phyloP scores from a whole-genome alignment of 1,140 invertebrate genomes.

The Cydia splendana region DNA sequence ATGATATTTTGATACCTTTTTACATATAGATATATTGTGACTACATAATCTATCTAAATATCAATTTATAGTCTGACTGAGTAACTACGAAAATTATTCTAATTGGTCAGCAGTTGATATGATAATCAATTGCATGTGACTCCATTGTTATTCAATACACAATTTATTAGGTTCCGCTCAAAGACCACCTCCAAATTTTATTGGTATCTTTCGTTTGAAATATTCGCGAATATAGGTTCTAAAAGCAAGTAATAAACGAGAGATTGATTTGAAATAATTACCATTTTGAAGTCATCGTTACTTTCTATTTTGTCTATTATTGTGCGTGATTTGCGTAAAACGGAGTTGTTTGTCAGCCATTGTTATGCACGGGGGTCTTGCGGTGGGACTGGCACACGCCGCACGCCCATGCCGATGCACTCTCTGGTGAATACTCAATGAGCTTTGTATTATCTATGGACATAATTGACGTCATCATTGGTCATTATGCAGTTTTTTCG shows the following conservation, averaged over 20 bases:
- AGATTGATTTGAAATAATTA: neutral
- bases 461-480: conserved; percentile 19
- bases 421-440: conserved; percentile 54
- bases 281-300: neutral
- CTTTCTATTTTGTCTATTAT: conserved; percentile 20
- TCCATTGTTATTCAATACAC: conserved; percentile 23
- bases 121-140: conserved; percentile 12
- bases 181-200: conserved; percentile 24
- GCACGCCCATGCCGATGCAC: conserved; percentile 58
- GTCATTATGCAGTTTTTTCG: neutral
- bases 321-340: conserved; percentile 31
- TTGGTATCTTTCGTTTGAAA: neutral
- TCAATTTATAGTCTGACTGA: neutral
- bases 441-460: conserved; percentile 22
- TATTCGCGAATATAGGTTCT: neutral
- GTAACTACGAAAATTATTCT: conserved; percentile 5
- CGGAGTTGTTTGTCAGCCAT: conserved; percentile 37
- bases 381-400: conserved; percentile 65
- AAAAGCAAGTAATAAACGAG: neutral
- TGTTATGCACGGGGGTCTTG: conserved; percentile 44
- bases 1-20: no score
- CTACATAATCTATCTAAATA: conserved; percentile 34
- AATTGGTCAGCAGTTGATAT: conserved; percentile 29
- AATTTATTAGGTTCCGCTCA: conserved; percentile 17
- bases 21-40: no score